A percentile compares a stretch with the other conserved stretches of the same genome.
Conservation (phyloP, 2,888 invertebrate species). For the Drepana falcataria region DNA sequence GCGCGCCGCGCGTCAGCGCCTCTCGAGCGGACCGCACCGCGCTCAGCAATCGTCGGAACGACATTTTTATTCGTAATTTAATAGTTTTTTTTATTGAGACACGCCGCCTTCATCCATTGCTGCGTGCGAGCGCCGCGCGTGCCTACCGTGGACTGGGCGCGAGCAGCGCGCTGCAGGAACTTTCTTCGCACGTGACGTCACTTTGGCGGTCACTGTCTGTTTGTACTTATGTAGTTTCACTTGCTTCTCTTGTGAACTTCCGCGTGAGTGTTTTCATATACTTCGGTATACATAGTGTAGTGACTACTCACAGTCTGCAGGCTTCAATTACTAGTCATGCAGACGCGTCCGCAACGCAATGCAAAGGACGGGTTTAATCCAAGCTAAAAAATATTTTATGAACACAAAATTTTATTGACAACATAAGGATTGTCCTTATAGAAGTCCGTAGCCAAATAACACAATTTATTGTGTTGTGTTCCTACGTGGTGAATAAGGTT, state of each 20-base stretch:
- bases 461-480: too few relatives aligned
- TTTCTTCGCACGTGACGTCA: slow-evolving; percentile 41
- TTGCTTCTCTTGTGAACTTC: slow-evolving; percentile 21
- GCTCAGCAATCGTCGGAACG: slow-evolving; percentile 58
- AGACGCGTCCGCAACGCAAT: too few relatives aligned
- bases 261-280: slow-evolving; percentile 24
- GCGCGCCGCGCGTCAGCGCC: slow-evolving; percentile 56
- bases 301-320: not conserved
- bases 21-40: slow-evolving; percentile 65
- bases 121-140: slow-evolving; percentile 42
- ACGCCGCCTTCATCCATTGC: slow-evolving; percentile 38
- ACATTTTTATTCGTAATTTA: slow-evolving; percentile 38
- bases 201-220: slow-evolving; percentile 37
- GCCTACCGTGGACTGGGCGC: slow-evolving; percentile 28
- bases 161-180: slow-evolving; percentile 14
- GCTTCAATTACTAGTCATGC: not conserved
- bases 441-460: too few relatives aligned
- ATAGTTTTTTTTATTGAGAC: slow-evolving; percentile 13
- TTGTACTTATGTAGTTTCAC: slow-evolving; percentile 28
- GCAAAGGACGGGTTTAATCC: too few relatives aligned
- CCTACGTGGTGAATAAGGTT: too few relatives aligned
- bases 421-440: too few relatives aligned
- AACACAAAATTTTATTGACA: too few relatives aligned
- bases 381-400: too few relatives aligned
- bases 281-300: slow-evolving; percentile 8